Evolutionary conservation across 2,113 vertebrate genomes (phyloP).

Genomic region (Poeciliopsis turrubarensis): DNA sequence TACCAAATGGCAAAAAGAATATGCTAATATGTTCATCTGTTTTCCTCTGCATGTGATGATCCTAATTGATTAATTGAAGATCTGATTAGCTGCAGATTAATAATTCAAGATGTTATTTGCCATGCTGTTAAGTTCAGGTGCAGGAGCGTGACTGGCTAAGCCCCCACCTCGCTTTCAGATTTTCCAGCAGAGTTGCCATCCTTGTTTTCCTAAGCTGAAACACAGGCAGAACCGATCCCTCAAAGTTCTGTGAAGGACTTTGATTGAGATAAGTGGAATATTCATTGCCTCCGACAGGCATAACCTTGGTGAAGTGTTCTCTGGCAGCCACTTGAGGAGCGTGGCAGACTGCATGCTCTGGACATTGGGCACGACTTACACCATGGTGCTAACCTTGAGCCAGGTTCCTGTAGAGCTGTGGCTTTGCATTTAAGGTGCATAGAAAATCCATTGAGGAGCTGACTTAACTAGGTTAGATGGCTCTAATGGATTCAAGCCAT

Average conservation of each 20-base stretch:
- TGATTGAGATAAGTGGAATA: conserved; percentile 64
- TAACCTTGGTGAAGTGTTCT: conserved; percentile 67
- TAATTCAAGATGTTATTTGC: conserved; percentile 71
- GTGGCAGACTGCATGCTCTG: conserved; percentile 40
- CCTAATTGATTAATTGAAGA: conserved; percentile 79
- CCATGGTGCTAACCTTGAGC: conserved; percentile 61
- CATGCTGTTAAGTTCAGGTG: conserved; percentile 58
- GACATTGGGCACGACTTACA: conserved; percentile 58
- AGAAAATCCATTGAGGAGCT: conserved; percentile 59
- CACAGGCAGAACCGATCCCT: conserved; percentile 26
- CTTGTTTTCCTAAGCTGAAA: conserved; percentile 48
- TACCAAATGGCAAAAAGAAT: conserved; percentile 53
- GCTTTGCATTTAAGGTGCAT: conserved; percentile 48
- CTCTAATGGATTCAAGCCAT: conserved; percentile 62
- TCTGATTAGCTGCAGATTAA: conserved; percentile 69
- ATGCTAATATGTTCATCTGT: conserved; percentile 75
- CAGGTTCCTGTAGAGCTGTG: conserved; percentile 53
- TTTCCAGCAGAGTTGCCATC: conserved; percentile 20
- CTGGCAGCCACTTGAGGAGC: conserved; percentile 62
- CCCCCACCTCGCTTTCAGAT: conserved; percentile 1
- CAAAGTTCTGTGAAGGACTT: conserved; percentile 57
- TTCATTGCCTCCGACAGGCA: conserved; percentile 51
- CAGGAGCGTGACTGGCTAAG: conserved; percentile 28
- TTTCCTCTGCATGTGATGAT: conserved; percentile 57
- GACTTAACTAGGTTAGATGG: conserved; percentile 69